A percentile compares a stretch with the other conserved stretches of the same genome.
These are phyloP conservation scores for Plemyria rubiginata DNA, from an alignment of 2,888 invertebrate genomes.

Conservation along the genomic window DNA sequence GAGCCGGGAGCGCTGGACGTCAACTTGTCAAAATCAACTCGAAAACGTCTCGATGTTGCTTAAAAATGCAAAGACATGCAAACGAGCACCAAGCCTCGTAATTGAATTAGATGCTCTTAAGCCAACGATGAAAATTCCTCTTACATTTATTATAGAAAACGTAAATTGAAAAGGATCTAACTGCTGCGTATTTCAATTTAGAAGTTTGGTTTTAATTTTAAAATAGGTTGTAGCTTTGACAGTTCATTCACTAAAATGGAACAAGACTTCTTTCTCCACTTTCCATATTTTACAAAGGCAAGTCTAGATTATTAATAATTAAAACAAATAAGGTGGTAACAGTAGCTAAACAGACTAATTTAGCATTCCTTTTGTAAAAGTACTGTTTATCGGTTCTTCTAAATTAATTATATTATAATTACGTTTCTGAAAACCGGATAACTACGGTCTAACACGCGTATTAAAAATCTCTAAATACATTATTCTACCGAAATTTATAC, in stretches of 20 bases:
- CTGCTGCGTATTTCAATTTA: slow-evolving; percentile 68
- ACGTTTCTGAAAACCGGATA: not conserved
- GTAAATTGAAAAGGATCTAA: slow-evolving; percentile 69
- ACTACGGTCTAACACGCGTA: too few relatives aligned
- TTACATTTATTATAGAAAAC: slow-evolving; percentile 66
- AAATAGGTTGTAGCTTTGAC: slow-evolving; percentile 45
- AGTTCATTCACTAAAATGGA: slow-evolving; percentile 41
- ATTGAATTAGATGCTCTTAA: slow-evolving; percentile 78
- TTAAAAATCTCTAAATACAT: too few relatives aligned
- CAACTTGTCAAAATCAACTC: slow-evolving; percentile 72
- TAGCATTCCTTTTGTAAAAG: not conserved
- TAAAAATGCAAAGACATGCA: slow-evolving; percentile 84
- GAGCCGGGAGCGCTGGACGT: slow-evolving; percentile 52
- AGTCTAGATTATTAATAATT: not conserved
- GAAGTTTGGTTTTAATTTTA: slow-evolving; percentile 61
- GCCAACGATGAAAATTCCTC: slow-evolving; percentile 69
- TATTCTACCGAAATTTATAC: too few relatives aligned
- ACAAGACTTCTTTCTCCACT: slow-evolving; percentile 39
- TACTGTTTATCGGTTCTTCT: not conserved
- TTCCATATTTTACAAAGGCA: slow-evolving; percentile 26
- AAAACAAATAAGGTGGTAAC: slow-evolving; percentile 8
- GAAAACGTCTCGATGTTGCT: slow-evolving; percentile 67
- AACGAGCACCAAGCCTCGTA: slow-evolving; percentile 75
- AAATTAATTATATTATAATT: not conserved
- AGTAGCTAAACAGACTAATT: not conserved